Evolutionary conservation across 1,140 invertebrate species (phyloP).

Genomic region (Cyclina sinensis): DNA sequence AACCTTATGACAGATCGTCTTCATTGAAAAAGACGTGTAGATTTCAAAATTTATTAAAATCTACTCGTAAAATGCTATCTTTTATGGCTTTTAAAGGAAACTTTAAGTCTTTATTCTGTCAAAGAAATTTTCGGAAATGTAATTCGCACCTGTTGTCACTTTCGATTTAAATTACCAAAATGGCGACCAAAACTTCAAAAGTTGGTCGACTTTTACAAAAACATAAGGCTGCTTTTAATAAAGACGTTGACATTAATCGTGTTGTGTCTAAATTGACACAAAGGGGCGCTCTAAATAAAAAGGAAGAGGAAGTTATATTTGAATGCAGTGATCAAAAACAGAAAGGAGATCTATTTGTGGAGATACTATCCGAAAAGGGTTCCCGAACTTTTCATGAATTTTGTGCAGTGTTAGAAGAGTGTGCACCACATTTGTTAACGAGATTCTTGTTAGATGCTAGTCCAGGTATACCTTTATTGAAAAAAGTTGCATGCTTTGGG

Average conservation of each 20-base stretch:
- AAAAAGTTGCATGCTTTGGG: not conserved
- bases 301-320: constrained; percentile 63
- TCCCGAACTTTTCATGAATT: constrained; percentile 58
- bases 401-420: constrained; percentile 63
- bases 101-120: too few species aligned
- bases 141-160: constrained; percentile 46
- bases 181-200: constrained; percentile 64
- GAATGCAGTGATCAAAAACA: constrained; percentile 54
- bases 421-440: constrained; percentile 54
- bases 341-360: constrained; percentile 55
- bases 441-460: constrained; percentile 57
- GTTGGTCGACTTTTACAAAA: constrained; percentile 61
- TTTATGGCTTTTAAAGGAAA: too few species aligned
- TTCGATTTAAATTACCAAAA: constrained; percentile 47
- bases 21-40: too few species aligned
- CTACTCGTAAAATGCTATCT: too few species aligned
- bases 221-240: constrained; percentile 52
- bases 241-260: constrained; percentile 56
- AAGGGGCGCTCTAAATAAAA: constrained; percentile 54
- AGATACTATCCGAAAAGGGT: constrained; percentile 60
- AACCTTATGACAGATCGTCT: too few species aligned
- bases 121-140: constrained; percentile 15
- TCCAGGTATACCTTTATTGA: constrained; percentile 32
- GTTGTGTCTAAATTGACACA: constrained; percentile 52
- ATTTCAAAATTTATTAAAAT: too few species aligned